Base-by-base conservation (phyloP, 2,113 vertebrate species). In the Chlorodrepanis virens region DNA sequence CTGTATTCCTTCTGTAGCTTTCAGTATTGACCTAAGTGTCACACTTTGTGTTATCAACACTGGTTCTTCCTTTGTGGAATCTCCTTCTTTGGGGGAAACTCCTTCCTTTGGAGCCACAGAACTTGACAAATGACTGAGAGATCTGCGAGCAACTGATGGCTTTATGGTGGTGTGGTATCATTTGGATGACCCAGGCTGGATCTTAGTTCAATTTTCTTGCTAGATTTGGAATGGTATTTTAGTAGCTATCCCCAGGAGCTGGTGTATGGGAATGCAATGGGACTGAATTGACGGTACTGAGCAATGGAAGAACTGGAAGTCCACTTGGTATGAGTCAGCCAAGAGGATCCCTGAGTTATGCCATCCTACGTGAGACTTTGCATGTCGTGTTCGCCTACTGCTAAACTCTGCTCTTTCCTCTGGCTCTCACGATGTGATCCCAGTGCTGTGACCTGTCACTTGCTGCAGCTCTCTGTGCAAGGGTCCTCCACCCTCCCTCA, bases 381-480 rank as follows among this genome's bases (percentile, higher is more conserved):
- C 1, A 2, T 1, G 2, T 74, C 65, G 47, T 0, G 0, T 68
- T 83, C 6, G 10, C 42, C 53, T 81, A n/a, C 29, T 56, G 14
- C 37, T 88, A 70, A 91, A 67, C 53, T 92, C 90, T 22, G 27
- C 42, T 78, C n/a, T 92, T 91, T 84, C 22, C 24, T 85, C 14
- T 3, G 1, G 1, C 70, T 87, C 81, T 84, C 50, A 54, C 18
- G 2, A 5, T 39, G 23, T 0, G 1, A 59, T 75, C 22, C 31
- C 63, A 68, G 42, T n/a, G 50, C 40, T 61, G 50, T 69, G 47
- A 12, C 50, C 53, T 90, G 85, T 60, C 49, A 35, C 18, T 74
- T 44, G 39, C n/a, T 80, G 31, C 25, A 44, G 14, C 44, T n/a
- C 16, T 72, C 53, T 89, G 17, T 81, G 31, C 11, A n/a, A 88